Conservation (phyloP, 2,888 invertebrate species). For the Drosophila cracens region DNA sequence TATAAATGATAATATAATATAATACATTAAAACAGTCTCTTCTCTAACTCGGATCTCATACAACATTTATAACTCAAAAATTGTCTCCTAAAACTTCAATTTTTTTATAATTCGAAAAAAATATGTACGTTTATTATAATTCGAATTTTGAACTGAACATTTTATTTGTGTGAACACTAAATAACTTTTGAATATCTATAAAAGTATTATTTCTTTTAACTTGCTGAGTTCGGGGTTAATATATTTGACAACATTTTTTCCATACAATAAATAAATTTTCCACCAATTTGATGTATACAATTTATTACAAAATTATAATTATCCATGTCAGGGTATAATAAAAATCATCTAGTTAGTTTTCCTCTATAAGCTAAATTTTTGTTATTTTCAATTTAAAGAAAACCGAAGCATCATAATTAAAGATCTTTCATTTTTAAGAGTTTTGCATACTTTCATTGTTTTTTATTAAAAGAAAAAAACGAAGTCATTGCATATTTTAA, state of each 20-base stretch:
- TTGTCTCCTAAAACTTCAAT: neutral
- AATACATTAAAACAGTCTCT: neutral
- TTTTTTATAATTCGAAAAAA: neutral
- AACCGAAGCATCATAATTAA: neutral
- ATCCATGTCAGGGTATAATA: too few species aligned
- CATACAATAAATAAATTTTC: neutral
- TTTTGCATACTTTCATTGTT: neutral
- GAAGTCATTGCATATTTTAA: slow-evolving; percentile 3
- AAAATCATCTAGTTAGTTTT: neutral
- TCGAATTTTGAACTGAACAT: neutral
- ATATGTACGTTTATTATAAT: neutral
- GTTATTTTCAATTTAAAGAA: neutral
- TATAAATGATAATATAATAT: neutral
- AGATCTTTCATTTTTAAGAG: neutral
- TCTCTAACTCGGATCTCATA: neutral
- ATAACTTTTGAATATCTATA: neutral
- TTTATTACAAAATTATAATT: neutral
- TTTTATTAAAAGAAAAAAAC: neutral
- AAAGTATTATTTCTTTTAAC: neutral
- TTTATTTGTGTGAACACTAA: neutral
- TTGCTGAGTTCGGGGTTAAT: neutral
- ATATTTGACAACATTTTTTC: neutral
- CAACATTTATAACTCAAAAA: neutral
- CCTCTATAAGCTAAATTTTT: neutral
- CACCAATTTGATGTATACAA: neutral